phyloP scores from a whole-genome alignment of 92 coral and sea anemone genomes.

The Phymanthus crucifer region DNA sequence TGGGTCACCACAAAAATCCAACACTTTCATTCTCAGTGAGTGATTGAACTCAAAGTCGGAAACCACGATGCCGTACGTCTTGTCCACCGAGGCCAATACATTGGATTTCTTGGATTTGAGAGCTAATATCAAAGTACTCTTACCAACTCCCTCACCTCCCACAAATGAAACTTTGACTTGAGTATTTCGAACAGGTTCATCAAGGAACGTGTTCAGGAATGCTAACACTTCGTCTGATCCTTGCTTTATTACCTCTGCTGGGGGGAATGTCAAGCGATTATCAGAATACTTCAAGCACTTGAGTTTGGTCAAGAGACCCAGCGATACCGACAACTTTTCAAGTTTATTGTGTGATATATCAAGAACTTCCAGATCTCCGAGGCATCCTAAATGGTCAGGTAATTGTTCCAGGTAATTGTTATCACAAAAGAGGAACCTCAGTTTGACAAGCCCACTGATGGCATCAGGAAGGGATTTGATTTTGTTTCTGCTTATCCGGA shows the following conservation, averaged over 20 bases:
- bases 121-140: constrained; percentile 65
- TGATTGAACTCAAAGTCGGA: constrained; percentile 57
- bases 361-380: constrained; percentile 61
- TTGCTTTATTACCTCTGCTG: constrained; percentile 59
- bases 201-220: constrained; percentile 67
- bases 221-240: constrained; percentile 73
- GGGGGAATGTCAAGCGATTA: constrained; percentile 73
- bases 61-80: constrained; percentile 69
- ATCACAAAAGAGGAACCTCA: constrained; percentile 65
- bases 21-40: constrained; percentile 61
- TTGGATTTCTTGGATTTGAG: constrained; percentile 50
- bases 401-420: constrained; percentile 65
- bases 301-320: constrained; percentile 70
- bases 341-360: constrained; percentile 70
- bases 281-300: constrained; percentile 54
- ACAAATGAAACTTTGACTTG: constrained; percentile 75
- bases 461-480: constrained; percentile 70
- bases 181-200: constrained; percentile 75
- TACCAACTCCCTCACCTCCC: constrained; percentile 77
- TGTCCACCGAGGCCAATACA: constrained; percentile 46
- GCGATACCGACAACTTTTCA: constrained; percentile 75
- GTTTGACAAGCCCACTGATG: constrained; percentile 67
- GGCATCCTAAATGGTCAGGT: constrained; percentile 78
- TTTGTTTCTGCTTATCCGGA: constrained; percentile 72
- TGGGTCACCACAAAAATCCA: constrained; percentile 79